Evolutionary conservation across 2,888 invertebrate species (phyloP).

Genomic region (Coleophora flavipennella): DNA sequence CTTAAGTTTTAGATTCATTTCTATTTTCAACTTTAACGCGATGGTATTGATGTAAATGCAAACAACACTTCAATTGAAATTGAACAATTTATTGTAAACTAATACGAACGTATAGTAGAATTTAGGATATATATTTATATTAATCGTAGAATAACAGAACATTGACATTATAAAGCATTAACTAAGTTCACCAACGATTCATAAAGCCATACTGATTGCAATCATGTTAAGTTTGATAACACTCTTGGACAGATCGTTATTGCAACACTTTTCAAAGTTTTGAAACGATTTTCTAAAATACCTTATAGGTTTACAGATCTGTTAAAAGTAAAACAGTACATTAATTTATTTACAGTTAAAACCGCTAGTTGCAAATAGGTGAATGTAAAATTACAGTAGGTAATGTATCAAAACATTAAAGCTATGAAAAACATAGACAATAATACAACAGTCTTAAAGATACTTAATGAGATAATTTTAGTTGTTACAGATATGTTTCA

Average conservation of each 20-base stretch:
- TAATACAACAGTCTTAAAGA: constrained; percentile 55
- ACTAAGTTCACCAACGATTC: constrained; percentile 61
- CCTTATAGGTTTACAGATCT: constrained; percentile 7
- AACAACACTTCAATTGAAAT: constrained; percentile 35
- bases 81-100: constrained; percentile 70
- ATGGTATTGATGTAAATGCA: constrained; percentile 8
- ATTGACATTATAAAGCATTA: constrained; percentile 62
- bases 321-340: no score
- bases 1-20: neutral
- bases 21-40: no score
- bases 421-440: constrained; percentile 62
- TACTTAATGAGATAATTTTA: neutral
- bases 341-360: constrained; percentile 32
- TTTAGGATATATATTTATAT: constrained; percentile 68
- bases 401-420: constrained; percentile 52
- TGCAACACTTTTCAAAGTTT: neutral
- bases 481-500: no score
- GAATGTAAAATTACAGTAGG: constrained; percentile 42
- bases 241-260: constrained; percentile 5
- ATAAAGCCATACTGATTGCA: constrained; percentile 59
- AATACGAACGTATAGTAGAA: constrained; percentile 70
- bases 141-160: constrained; percentile 66
- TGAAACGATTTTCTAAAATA: neutral
- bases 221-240: constrained; percentile 21
- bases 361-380: constrained; percentile 27